Conservation (phyloP, 2,888 invertebrate species). For the Fragum whitleyi region DNA sequence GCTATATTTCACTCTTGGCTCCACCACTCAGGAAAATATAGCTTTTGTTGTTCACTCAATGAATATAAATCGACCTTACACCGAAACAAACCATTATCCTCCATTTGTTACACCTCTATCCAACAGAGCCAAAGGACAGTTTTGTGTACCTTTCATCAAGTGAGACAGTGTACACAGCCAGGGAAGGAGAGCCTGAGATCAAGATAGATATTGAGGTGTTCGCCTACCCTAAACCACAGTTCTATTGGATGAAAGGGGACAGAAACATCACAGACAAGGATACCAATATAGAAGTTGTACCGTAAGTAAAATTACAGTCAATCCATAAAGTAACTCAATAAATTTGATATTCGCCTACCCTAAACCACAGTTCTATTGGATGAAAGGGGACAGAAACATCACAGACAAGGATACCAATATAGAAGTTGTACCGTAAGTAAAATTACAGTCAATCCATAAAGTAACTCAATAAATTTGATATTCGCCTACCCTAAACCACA, state of each 20-base stretch:
- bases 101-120: too few relatives aligned
- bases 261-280: conserved; percentile 46
- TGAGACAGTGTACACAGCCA: conserved; percentile 36
- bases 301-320: conserved; percentile 36
- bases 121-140: conserved; percentile 58
- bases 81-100: too few relatives aligned
- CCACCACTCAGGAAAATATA: too few relatives aligned
- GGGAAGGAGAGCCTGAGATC: conserved; percentile 45
- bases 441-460: background rate
- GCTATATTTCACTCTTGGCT: too few relatives aligned
- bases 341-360: conserved; percentile 66
- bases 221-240: conserved; percentile 62
- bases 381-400: conserved; percentile 56
- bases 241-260: conserved; percentile 68
- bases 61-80: too few relatives aligned
- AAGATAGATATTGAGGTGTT: conserved; percentile 55
- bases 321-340: too few relatives aligned
- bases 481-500: conserved; percentile 64
- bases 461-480: conserved; percentile 26
- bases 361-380: conserved; percentile 64
- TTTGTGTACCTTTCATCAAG: conserved; percentile 60
- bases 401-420: conserved; percentile 40
- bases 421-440: conserved; percentile 41
- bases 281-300: conserved; percentile 26
- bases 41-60: too few relatives aligned